Evolutionary conservation across 2,888 invertebrate genomes (phyloP), one percentile per base, ranked within the genome.

Genomic region (Conops quadrifasciatus): DNA sequence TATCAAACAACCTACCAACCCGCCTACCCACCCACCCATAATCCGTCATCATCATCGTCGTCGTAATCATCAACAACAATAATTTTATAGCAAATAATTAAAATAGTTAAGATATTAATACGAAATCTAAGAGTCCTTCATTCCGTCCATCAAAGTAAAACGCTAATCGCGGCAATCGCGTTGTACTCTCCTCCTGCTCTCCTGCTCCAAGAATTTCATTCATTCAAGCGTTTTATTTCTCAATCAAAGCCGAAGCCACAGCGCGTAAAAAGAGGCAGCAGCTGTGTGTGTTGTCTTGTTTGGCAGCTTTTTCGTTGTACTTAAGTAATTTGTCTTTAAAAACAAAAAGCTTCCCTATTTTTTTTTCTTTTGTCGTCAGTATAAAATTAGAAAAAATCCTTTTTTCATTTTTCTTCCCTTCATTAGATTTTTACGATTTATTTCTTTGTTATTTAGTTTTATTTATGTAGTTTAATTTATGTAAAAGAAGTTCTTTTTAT

Each of bases 61-160:
- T 36, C 36, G 36, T 36, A 4, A 36, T 36, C 9, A 36, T 7
- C 4, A 36, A 36, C 9, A 36, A 4, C 24, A 43, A 4, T 36
- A 26, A 58, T 16, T 36, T n/a, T n/a, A n/a, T n/a, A n/a, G n/a
- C n/a, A n/a, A 16, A 24, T 26, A 56, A 28, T 16, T 47, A n/a
- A 51, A 70, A 64, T n/a, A n/a, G n/a, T n/a, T n/a, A 60, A 63
- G 70, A 67, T 65, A 70, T 71, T 71, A 73, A 36, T 9, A 36
- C 5, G 36, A 36, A 36, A 7, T 36, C 5, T 9, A 36, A 9
- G 9, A 9, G 9, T 36, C 36, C 36, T 36, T 36, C 4, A 9
- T 9, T 36, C 36, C 4, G 36, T 36, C 36, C 36, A 36, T n/a
- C n/a, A n/a, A n/a, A n/a, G n/a, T n/a, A n/a, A n/a, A n/a, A n/a